These are phyloP conservation scores for Poeciliopsis infans DNA, from an alignment of 2,797 vertebrate species.

Conservation along the genomic window DNA sequence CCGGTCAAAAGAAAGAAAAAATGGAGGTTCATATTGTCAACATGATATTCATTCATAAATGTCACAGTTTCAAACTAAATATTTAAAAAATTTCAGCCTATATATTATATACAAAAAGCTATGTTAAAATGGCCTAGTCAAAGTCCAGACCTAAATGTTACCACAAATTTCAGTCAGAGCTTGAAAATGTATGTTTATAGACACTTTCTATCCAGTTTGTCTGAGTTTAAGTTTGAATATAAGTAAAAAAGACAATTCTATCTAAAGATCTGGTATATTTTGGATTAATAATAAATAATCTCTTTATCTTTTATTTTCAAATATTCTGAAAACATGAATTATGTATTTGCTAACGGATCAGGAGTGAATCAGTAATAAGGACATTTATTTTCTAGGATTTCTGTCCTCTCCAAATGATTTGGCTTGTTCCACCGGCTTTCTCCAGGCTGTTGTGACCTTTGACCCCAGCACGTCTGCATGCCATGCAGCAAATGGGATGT, in stretches of 20 bases:
- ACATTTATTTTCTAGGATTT: not conserved
- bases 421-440: not conserved
- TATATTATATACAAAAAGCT: not conserved
- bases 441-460: not conserved
- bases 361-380: not conserved
- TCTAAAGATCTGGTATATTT: not conserved
- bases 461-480: not conserved
- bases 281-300: not conserved
- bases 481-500: slow-evolving; percentile 16
- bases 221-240: not conserved
- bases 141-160: not conserved
- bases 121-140: not conserved
- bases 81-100: not conserved
- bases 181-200: not conserved
- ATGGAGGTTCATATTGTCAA: not conserved
- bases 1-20: not conserved
- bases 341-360: not conserved
- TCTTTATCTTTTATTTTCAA: not conserved
- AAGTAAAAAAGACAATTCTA: not conserved
- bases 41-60: not conserved
- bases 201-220: not conserved
- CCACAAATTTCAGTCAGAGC: not conserved
- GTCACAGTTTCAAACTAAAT: not conserved
- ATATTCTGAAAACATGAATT: not conserved
- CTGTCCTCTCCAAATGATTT: not conserved